Conservation (phyloP, 2,888 invertebrate genomes). For the Cacoxenus indagator region DNA sequence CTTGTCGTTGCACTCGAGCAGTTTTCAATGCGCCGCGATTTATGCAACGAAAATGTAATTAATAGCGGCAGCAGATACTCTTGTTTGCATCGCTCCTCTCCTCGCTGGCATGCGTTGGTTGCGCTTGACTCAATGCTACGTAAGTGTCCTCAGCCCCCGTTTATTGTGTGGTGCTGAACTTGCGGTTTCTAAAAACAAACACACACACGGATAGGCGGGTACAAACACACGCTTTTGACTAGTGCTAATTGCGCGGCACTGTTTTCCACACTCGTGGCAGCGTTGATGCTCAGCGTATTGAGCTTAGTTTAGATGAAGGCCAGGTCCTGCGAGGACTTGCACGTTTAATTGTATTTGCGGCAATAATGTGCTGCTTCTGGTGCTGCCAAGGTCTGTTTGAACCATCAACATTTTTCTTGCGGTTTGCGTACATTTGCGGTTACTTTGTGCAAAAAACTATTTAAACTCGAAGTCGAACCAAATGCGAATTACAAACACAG, state of each 20-base stretch:
- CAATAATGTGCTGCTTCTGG: not conserved
- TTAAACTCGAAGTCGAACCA: no score
- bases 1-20: not conserved
- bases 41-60: slow-evolving; percentile 18
- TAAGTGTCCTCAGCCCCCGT: no score
- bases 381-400: no score
- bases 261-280: not conserved
- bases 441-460: slow-evolving; percentile 2
- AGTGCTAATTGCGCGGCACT: not conserved
- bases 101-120: no score
- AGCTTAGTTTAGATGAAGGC: not conserved
- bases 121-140: not conserved
- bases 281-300: not conserved
- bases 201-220: not conserved
- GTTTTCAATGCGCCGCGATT: not conserved
- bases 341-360: slow-evolving; percentile 6
- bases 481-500: no score
- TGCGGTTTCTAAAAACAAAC: not conserved
- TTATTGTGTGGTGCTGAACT: not conserved
- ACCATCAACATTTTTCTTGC: no score
- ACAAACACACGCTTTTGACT: not conserved
- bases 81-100: not conserved
- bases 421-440: not conserved
- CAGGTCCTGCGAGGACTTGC: not conserved
- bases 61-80: slow-evolving; percentile 3